Evolutionary conservation across 2,113 vertebrate genomes (phyloP).

Genomic region (Vombatus ursinus): DNA sequence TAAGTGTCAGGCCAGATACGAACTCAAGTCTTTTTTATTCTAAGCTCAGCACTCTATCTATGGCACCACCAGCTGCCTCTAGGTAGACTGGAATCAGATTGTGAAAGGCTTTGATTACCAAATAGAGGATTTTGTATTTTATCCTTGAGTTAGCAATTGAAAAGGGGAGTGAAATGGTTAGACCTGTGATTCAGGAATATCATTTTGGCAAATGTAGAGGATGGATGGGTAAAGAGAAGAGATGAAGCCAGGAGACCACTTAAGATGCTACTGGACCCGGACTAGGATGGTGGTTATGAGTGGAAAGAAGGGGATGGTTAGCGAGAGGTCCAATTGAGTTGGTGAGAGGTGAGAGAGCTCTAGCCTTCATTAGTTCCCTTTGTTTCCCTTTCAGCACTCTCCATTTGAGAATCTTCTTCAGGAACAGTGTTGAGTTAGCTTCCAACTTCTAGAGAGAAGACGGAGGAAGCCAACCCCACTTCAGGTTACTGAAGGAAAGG

Average conservation of each 20-base stretch:
- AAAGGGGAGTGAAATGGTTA: not conserved
- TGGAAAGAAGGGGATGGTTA: not conserved
- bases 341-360: too few relatives aligned
- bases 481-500: not conserved
- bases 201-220: not conserved
- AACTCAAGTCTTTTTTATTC: not conserved
- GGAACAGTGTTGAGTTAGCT: not conserved
- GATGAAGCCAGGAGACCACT: not conserved
- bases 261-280: not conserved
- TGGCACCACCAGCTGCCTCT: not conserved
- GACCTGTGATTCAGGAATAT: not conserved
- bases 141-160: not conserved
- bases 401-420: not conserved
- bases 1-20: not conserved
- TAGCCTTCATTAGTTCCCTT: not conserved
- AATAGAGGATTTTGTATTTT: not conserved
- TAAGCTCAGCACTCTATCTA: not conserved
- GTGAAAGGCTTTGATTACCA: not conserved
- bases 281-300: not conserved
- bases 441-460: not conserved
- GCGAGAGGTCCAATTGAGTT: not conserved
- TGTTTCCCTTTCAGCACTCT: not conserved
- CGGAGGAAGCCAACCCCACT: not conserved
- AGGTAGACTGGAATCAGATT: not conserved
- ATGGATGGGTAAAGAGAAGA: not conserved